Conservation (phyloP, 2,797 vertebrate species). For the Poeciliopsis turneri region DNA sequence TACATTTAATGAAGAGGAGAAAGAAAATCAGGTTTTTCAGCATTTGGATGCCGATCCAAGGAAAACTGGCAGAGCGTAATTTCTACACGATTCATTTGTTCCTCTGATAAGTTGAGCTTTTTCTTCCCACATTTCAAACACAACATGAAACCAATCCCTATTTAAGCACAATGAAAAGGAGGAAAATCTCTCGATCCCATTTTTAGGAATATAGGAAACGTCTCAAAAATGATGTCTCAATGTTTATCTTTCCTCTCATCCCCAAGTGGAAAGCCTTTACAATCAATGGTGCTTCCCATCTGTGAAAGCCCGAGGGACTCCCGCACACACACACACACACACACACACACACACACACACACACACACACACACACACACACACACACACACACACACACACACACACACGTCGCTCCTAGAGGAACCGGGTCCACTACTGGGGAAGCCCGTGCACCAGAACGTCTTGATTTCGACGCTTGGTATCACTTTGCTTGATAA, state of each 20-base stretch:
- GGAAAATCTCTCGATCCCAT: conserved; percentile 37
- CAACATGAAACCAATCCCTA: not conserved
- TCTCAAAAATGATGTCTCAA: conserved; percentile 41
- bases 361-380: not conserved
- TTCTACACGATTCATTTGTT: not conserved
- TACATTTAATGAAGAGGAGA: not conserved
- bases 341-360: not conserved
- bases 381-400: not conserved
- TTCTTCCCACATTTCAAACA: not conserved
- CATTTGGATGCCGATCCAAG: not conserved
- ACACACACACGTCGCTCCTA: conserved; percentile 23
- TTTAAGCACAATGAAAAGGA: conserved; percentile 13
- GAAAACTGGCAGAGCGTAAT: not conserved
- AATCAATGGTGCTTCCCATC: conserved; percentile 54
- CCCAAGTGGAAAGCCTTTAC: conserved; percentile 51
- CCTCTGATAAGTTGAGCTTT: not conserved
- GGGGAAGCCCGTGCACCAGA: conserved; percentile 37
- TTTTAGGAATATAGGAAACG: not conserved
- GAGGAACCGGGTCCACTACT: conserved; percentile 34
- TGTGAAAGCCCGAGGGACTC: conserved; percentile 49
- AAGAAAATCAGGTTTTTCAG: not conserved
- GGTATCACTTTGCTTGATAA: not conserved
- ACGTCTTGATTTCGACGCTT: conserved; percentile 34
- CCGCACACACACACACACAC: not conserved
- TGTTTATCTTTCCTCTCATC: conserved; percentile 60